Evolutionary conservation across 1,140 invertebrate species (phyloP).

Genomic region (Drosophila azteca): DNA sequence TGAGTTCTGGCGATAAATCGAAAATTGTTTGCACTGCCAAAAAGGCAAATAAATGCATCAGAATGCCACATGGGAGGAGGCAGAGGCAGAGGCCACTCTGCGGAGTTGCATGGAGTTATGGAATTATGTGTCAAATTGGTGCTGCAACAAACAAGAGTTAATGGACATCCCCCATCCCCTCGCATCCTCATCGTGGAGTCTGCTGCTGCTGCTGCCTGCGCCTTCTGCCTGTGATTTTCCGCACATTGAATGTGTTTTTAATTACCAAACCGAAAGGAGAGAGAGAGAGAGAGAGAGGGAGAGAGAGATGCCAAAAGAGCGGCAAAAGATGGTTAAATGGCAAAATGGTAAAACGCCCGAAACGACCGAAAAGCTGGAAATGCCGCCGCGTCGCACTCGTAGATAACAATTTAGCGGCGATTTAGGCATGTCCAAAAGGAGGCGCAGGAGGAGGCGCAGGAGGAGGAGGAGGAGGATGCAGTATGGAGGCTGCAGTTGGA

Average conservation of each 20-base stretch:
- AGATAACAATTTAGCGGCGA: constrained; percentile 81
- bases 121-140: constrained; percentile 80
- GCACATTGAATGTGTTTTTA: constrained; percentile 82
- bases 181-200: not conserved
- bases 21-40: constrained; percentile 81
- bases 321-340: constrained; percentile 22
- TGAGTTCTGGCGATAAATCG: constrained; percentile 79
- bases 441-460: constrained; percentile 2
- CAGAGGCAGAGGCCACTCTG: not conserved
- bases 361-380: constrained; percentile 53
- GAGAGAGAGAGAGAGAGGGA: not conserved
- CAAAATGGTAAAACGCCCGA: constrained; percentile 29
- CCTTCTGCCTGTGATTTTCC: constrained; percentile 71
- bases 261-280: constrained; percentile 52
- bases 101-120: constrained; percentile 65
- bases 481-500: constrained; percentile 7
- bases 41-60: constrained; percentile 79
- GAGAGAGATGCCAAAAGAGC: constrained; percentile 53
- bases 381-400: constrained; percentile 77
- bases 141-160: constrained; percentile 72
- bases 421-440: constrained; percentile 74
- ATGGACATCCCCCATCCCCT: constrained; percentile 53
- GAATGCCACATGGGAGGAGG: constrained; percentile 20
- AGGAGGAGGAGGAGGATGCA: not conserved
- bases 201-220: constrained; percentile 15